Conservation (phyloP, 2,888 invertebrate species). For the Eulithis prunata region DNA sequence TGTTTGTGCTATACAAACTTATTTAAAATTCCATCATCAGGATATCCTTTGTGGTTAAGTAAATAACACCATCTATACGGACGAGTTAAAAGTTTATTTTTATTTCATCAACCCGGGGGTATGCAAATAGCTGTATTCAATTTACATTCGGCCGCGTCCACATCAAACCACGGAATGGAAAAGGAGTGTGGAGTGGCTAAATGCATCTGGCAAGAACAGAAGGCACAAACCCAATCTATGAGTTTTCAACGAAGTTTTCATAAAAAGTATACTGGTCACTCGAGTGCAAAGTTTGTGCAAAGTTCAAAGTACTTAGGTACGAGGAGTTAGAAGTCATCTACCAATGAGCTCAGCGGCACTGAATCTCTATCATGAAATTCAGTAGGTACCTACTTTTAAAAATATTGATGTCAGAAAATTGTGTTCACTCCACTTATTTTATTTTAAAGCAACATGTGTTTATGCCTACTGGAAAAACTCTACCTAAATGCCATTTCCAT, state of each 20-base stretch:
- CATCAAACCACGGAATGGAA: constrained; percentile 31
- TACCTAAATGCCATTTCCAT: not conserved
- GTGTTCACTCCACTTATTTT: too few relatives aligned
- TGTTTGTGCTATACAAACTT: constrained; percentile 2
- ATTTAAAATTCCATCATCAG: constrained; percentile 19
- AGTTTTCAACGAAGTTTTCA: not conserved
- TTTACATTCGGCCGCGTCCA: constrained; percentile 41
- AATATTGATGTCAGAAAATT: too few relatives aligned
- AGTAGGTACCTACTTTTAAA: too few relatives aligned
- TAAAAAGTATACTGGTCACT: not conserved
- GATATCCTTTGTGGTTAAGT: constrained; percentile 17
- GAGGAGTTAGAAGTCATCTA: too few relatives aligned
- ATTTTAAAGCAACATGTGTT: too few relatives aligned
- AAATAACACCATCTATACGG: constrained; percentile 26
- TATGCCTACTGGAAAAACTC: too few relatives aligned
- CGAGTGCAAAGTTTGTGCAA: too few relatives aligned
- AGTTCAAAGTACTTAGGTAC: too few relatives aligned
- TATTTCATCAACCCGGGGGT: constrained; percentile 36
- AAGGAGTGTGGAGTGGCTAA: constrained; percentile 7
- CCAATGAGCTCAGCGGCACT: too few relatives aligned
- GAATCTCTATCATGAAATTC: too few relatives aligned
- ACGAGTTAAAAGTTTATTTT: constrained; percentile 38
- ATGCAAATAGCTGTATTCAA: constrained; percentile 54
- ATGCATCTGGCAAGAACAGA: constrained; percentile 10
- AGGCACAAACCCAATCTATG: not conserved